Base-by-base conservation (phyloP, 1,140 invertebrate genomes). In the Maniola jurtina region DNA sequence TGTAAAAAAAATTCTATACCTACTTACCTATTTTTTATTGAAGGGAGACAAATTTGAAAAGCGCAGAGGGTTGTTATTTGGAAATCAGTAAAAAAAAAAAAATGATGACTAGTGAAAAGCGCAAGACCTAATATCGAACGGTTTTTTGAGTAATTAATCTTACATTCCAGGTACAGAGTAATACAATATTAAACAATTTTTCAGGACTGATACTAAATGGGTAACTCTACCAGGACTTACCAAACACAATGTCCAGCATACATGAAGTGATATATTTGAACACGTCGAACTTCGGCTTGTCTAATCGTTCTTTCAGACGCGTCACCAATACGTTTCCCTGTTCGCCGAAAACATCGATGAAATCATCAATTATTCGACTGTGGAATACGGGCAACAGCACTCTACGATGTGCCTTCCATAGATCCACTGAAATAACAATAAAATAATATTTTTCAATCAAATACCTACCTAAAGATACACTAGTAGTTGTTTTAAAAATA, bases 321-420 rank as follows among this genome's bases (percentile, higher is more conserved):
- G 92, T 64, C 0, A 93, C 83, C 66, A 96, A 83, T 16, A 94
- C 88, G 11, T 88, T 72, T 6, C 92, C 90, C 77, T 96, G 94
- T 63, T 93, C 90, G 55, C 94, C 94, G 75, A 97, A 95, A 8
- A 95, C 92, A 8, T 93, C 92, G 2, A 96, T 80, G 79, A 96
- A 96, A 61, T 94, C 92, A 73, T 96, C 93, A 9, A 97, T 88
- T 63, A 96, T 95, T 68, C 93, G 93, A 73, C 95, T 95, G 84
- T 96, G 94, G 81, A 97, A 97, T 10, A 95, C 93, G 7, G 96
- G 95, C 5, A 95, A 94, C 5, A 96, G 87, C 16, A 96, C 80
- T 77, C 94, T 95, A 8, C 96, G 89, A 65, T 95, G 91, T 2
- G 82, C 76, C 57, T 92, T 92, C 96, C 96, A 97, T 89, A 95